Conservation (phyloP, 35 echinoderm and acorn worm genomes). For the Eucidaris tribuloides region DNA sequence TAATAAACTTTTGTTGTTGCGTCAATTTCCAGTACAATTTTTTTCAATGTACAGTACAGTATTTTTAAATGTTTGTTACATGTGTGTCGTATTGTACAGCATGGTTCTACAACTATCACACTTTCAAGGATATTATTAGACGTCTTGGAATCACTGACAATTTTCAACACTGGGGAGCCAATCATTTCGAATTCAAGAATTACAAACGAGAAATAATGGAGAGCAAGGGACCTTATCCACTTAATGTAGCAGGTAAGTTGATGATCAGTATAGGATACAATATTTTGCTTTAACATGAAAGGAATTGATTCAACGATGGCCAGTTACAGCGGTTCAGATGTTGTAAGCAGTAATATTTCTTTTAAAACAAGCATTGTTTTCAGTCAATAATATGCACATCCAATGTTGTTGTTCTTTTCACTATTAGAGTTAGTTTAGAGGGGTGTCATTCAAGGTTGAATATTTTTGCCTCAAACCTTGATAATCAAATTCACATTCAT, state of each 20-base stretch:
- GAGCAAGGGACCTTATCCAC: conserved; percentile 73
- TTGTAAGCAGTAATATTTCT: no score
- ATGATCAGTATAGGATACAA: not conserved
- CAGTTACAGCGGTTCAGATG: no score
- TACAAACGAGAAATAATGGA: conserved; percentile 76
- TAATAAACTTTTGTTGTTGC: no score
- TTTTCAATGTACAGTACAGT: no score
- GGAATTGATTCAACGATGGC: not conserved
- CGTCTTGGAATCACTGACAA: conserved; percentile 63
- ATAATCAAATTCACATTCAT: no score
- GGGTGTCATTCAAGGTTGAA: no score
- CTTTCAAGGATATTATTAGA: conserved; percentile 55
- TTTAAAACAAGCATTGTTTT: no score
- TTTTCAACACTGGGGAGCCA: conserved; percentile 57
- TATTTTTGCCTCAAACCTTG: no score
- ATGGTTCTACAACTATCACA: conserved; percentile 93
- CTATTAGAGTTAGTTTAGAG: no score
- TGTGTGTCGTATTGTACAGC: conserved; percentile 28
- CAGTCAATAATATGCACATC: no score
- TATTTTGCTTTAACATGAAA: not conserved
- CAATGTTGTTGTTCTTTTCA: no score
- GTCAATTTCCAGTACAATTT: no score
- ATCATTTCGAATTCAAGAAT: conserved; percentile 75
- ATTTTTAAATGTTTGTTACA: not conserved
- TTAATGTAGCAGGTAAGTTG: conserved; percentile 82